Percentiles rank a stretch among this genome's conserved stretches.
Evolutionary conservation across 2,113 vertebrate genomes (phyloP).

Genomic region (Panthera leo): DNA sequence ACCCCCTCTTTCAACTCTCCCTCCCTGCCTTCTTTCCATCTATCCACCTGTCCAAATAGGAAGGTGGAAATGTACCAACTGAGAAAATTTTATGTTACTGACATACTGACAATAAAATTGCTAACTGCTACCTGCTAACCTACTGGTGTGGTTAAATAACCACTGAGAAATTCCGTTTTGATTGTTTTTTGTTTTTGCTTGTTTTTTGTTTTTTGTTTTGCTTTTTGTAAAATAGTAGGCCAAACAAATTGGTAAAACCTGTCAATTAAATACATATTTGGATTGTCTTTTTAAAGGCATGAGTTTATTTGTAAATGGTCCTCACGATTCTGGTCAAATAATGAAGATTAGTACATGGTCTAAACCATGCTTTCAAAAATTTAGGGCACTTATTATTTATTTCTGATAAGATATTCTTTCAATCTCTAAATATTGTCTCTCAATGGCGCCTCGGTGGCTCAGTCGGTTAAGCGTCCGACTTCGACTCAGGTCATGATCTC

Average conservation of each 20-base stretch:
- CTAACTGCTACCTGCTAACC: background rate
- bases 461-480: too few relatives aligned
- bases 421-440: constrained; percentile 35
- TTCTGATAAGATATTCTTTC: background rate
- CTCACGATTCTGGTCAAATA: background rate
- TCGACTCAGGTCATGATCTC: too few relatives aligned
- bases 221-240: background rate
- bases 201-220: background rate
- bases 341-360: background rate
- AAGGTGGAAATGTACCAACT: background rate
- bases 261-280: background rate
- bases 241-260: background rate
- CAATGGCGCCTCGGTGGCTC: too few relatives aligned
- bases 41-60: background rate
- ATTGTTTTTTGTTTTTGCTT: background rate
- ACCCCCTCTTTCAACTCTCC: fast-evolving
- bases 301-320: background rate
- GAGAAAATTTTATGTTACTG: background rate
- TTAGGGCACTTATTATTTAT: background rate
- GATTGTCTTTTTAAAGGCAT: constrained; percentile 19
- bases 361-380: constrained; percentile 23
- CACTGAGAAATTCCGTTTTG: background rate
- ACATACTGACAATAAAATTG: background rate
- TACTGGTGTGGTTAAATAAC: background rate
- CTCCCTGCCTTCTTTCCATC: background rate